Conservation (phyloP, 2,113 vertebrate genomes). For the Microcebus murinus region DNA sequence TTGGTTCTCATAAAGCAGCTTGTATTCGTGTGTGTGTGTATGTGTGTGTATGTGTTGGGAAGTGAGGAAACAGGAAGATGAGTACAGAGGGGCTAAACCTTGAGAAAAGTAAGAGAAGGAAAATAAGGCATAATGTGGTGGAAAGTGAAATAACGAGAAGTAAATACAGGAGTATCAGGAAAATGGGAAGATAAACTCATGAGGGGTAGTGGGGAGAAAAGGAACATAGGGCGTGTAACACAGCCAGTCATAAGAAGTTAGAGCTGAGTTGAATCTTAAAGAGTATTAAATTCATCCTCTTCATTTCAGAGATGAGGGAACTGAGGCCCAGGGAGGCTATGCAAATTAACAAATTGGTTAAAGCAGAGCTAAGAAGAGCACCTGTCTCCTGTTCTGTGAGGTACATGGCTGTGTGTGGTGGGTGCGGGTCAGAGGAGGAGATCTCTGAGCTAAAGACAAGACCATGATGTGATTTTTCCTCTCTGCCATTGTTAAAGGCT, state of each 20-base stretch:
- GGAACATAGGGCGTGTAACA: neutral
- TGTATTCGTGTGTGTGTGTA: neutral
- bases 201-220: neutral
- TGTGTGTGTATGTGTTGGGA: neutral
- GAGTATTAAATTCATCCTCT: neutral
- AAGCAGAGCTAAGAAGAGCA: neutral
- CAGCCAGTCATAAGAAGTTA: neutral
- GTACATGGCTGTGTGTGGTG: neutral
- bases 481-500: neutral
- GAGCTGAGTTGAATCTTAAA: neutral
- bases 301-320: neutral
- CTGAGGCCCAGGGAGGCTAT: neutral
- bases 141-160: neutral
- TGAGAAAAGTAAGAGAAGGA: constrained; percentile 35
- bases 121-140: neutral
- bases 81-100: neutral
- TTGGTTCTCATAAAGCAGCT: constrained; percentile 37
- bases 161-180: neutral
- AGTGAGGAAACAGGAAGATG: neutral
- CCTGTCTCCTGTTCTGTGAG: neutral
- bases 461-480: neutral
- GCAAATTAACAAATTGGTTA: neutral
- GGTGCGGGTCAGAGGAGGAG: neutral
- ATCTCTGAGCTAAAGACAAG: neutral
- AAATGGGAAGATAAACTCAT: neutral